Evolutionary conservation across 2,797 vertebrate species (phyloP).

Genomic region (Vultur gryphus): DNA sequence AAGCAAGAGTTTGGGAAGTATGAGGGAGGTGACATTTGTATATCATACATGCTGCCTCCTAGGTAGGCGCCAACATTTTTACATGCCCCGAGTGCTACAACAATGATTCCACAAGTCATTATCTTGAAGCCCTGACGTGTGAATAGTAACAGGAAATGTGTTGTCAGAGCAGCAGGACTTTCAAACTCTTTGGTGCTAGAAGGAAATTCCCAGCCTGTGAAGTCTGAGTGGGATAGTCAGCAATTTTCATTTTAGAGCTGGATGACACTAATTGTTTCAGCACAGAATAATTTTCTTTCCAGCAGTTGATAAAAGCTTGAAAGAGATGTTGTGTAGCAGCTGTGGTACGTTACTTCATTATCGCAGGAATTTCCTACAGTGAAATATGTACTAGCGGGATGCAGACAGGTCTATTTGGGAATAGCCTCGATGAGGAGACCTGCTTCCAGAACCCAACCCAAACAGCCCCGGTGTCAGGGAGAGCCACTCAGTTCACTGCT

Average conservation of each 20-base stretch:
- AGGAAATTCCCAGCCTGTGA: neutral
- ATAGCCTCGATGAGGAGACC: neutral
- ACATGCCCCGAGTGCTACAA: neutral
- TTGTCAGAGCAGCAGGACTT: neutral
- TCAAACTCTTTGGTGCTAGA: neutral
- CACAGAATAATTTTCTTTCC: constrained; percentile 2
- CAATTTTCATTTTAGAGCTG: neutral
- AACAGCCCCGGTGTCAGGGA: fast-evolving
- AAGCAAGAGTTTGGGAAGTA: neutral
- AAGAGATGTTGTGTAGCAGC: neutral
- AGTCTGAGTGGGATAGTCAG: neutral
- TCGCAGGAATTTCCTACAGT: neutral
- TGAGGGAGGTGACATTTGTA: neutral
- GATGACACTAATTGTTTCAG: neutral
- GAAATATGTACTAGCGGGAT: neutral
- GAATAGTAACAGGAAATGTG: neutral
- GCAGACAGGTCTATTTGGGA: neutral
- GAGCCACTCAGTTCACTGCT: neutral
- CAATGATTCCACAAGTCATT: neutral
- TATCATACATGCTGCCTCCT: neutral
- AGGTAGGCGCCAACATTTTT: neutral
- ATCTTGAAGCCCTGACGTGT: neutral
- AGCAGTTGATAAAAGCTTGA: neutral
- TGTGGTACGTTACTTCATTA: neutral
- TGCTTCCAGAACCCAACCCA: fast-evolving